A percentile compares a stretch with the other conserved stretches of the same genome.
Evolutionary conservation across 2,113 vertebrate genomes (phyloP).

Genomic region (Mastomys coucha): DNA sequence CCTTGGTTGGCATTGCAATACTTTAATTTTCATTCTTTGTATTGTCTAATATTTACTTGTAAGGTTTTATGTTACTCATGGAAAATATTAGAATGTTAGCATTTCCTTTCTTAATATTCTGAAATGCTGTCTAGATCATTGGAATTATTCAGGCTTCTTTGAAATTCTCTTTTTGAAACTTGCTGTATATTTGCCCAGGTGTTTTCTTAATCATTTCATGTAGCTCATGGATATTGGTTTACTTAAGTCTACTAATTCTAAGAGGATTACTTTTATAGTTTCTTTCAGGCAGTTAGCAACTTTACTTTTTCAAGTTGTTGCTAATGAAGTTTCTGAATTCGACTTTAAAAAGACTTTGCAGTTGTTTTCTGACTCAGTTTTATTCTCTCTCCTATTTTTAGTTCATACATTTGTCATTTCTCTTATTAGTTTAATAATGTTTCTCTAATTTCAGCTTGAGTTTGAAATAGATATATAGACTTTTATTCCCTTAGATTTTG

Average conservation of each 20-base stretch:
- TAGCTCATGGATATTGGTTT: not conserved
- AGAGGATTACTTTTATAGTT: not conserved
- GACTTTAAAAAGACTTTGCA: not conserved
- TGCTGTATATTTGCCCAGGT: not conserved
- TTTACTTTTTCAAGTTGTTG: not conserved
- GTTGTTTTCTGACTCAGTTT: not conserved
- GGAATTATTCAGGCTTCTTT: not conserved
- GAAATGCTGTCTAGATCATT: not conserved
- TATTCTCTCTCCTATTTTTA: not conserved
- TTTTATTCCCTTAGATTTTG: not conserved
- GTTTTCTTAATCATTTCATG: too few relatives aligned
- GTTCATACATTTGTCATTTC: not conserved
- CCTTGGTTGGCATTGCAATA: not conserved
- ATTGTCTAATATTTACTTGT: not conserved
- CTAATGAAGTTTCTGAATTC: not conserved
- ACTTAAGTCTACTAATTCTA: not conserved
- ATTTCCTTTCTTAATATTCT: not conserved
- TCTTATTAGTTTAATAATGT: not conserved
- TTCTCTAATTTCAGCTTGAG: not conserved
- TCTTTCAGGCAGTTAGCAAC: too few relatives aligned
- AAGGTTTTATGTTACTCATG: not conserved
- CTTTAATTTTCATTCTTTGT: not conserved
- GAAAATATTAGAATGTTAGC: not conserved
- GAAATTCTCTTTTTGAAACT: not conserved
- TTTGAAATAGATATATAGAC: not conserved